Base-by-base conservation (phyloP, 2,797 vertebrate genomes). In the Tokudaia muenninki region DNA sequence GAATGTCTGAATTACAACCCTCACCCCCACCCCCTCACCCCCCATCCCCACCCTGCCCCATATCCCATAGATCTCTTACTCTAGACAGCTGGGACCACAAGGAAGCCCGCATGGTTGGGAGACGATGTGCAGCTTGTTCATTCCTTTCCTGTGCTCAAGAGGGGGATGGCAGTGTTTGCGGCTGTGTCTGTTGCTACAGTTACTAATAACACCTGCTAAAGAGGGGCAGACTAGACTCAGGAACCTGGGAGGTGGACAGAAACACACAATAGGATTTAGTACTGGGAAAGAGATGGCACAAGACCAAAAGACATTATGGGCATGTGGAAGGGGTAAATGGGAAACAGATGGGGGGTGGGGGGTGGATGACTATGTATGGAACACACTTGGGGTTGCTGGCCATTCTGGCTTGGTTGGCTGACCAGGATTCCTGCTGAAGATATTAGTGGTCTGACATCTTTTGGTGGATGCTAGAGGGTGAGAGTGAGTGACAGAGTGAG, bases 71-170 rank as follows among this genome's bases (percentile, higher is more conserved):
- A 47, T 63, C 47, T 22, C 26, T 82, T 55, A 21, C 3, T 3
- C 7, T n/a, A 83, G 61, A 26, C 1, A 24, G 2, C 78, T 34
- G 75, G 75, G 34, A 59, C 59, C 8, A 9, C 10, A 87, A 1
- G 21, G 21, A 31, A 17, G 10, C 14, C n/a, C 16, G 44, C 0
- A 16, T 10, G n/a, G n/a, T 59, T 50, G 55, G 79, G 55, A 41
- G 37, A 14, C 47, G 21, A 6, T 0, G 44, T 6, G 11, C n/a
- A 2, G 22, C 57, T 44, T 7, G 21, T 47, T 37, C 13, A 1
- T 26, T 65, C 44, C 80, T 44, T 2, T n/a, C 57, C 59, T 87
- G 13, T n/a, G 21, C 47, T 41, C 1, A 0, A 0, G 31, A 24
- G 47, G 26, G 37, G 50, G 24, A 9, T 7, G 41, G 17, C n/a